phyloP scores from a whole-genome alignment of 1,140 invertebrate genomes.

The Cydia amplana region DNA sequence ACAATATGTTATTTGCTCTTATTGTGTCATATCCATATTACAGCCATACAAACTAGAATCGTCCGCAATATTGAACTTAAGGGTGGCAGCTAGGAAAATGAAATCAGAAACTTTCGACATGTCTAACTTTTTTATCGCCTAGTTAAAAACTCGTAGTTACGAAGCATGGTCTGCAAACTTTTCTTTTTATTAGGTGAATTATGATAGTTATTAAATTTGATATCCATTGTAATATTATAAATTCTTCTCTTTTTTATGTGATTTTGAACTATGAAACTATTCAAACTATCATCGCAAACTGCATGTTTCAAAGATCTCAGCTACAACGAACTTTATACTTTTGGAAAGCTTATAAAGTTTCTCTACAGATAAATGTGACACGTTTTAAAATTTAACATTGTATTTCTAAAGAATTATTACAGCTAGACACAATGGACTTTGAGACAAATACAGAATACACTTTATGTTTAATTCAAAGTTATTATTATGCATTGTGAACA shows the following conservation, averaged over 20 bases:
- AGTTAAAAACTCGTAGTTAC: slow-evolving; percentile 45
- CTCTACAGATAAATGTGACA: background rate
- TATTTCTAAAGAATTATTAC: background rate
- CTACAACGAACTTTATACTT: background rate
- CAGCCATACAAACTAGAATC: background rate
- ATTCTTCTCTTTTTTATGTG: slow-evolving; percentile 39
- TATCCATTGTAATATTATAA: too few relatives aligned
- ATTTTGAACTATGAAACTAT: slow-evolving; percentile 29
- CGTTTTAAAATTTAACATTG: background rate
- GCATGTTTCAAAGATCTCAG: background rate
- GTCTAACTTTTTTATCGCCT: slow-evolving; percentile 44
- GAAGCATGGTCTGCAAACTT: slow-evolving; percentile 42
- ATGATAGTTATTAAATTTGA: slow-evolving; percentile 34
- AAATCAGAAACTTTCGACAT: slow-evolving; percentile 34
- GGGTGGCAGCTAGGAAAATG: slow-evolving; percentile 29
- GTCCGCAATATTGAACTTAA: slow-evolving; percentile 24
- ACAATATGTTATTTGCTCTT: too few relatives aligned
- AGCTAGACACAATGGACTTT: background rate
- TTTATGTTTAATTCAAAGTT: slow-evolving; percentile 1
- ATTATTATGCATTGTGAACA: background rate
- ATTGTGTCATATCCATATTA: too few relatives aligned
- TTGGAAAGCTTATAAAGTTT: background rate
- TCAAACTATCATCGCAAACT: background rate
- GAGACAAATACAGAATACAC: background rate
- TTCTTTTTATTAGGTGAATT: slow-evolving; percentile 35